Conservation (phyloP, 2,797 vertebrate genomes). For the Falco naumanni region DNA sequence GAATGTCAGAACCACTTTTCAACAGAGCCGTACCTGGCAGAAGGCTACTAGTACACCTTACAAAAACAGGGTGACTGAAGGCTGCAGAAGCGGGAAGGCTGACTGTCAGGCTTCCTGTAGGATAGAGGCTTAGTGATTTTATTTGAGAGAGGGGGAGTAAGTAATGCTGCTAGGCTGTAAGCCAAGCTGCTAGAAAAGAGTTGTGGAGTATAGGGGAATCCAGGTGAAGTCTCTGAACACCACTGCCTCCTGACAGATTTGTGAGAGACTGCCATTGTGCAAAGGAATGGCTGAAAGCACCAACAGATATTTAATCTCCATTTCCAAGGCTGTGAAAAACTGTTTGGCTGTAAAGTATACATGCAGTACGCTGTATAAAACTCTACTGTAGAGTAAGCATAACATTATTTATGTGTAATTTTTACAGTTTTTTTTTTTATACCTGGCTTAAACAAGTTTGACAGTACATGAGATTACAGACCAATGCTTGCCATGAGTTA, state of each 20-base stretch:
- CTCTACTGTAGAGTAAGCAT: background rate
- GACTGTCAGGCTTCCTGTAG: background rate
- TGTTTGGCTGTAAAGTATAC: background rate
- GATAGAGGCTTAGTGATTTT: background rate
- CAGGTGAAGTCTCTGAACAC: background rate
- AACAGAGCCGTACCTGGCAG: background rate
- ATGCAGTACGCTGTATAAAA: background rate
- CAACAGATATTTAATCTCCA: background rate
- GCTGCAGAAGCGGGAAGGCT: background rate
- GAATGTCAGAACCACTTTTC: background rate
- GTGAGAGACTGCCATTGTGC: background rate
- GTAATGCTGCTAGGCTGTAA: background rate
- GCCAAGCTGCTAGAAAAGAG: conserved; percentile 8
- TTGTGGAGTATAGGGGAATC: background rate
- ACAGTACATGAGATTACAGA: background rate
- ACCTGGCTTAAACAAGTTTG: background rate
- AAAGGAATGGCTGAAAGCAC: accelerated
- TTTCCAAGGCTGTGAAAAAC: background rate
- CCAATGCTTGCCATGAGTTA: background rate
- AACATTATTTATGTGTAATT: background rate
- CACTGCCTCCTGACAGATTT: background rate
- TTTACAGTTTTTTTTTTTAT: background rate
- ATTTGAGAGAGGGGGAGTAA: background rate
- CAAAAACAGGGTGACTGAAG: background rate
- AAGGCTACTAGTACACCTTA: background rate